Base-by-base conservation (phyloP, 2,888 invertebrate species). In the Morinoia aosen region DNA sequence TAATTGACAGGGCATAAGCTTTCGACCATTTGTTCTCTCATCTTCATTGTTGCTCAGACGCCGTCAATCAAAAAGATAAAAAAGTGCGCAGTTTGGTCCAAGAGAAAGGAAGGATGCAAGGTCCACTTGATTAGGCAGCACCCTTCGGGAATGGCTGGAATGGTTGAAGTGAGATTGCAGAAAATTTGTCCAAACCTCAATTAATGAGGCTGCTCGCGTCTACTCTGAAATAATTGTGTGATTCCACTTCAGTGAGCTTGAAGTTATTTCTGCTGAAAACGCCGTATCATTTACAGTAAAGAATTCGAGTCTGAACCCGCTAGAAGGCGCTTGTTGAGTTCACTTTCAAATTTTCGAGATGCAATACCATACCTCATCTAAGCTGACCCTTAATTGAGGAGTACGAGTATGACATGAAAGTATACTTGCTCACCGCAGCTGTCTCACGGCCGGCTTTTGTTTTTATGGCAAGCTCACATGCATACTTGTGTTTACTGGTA, bases 121-220 rank as follows among this genome's bases (percentile, higher is more conserved):
- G 76, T 16, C 76, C 76, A 76, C 33, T 76, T 76, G 76, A 76
- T 76, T 76, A 16, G 76, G 76, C 76, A 33, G 76, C 76, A 25
- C 76, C 76, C 25, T 76, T 76, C 76, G 76, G 76, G 76, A 76
- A 76, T 76, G 76, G 76, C 76, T 76, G 76, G 76, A 76, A 76
- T 76, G 76, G 33, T 2, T 33, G 76, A 76, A 76, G 25, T 76
- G 25, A 10, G 33, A 33, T 8, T 33, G 25, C 33, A 33, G 76
- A 76, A 16, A 76, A 76, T 76, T 33, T 76, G 8, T 76, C 76
- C 8, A 33, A 76, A 25, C 61, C 25, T 76, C 25, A 25, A 16
- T 16, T 76, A 25, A 16, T 16, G 25, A 76, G 76, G 76, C 33
- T 76, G 16, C 76, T 76, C 25, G 76, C 33, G 0, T 76, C 76